Evolutionary conservation across 1,140 invertebrate species (phyloP), one percentile per base, ranked within the genome.

Genomic region (Ips typographus): DNA sequence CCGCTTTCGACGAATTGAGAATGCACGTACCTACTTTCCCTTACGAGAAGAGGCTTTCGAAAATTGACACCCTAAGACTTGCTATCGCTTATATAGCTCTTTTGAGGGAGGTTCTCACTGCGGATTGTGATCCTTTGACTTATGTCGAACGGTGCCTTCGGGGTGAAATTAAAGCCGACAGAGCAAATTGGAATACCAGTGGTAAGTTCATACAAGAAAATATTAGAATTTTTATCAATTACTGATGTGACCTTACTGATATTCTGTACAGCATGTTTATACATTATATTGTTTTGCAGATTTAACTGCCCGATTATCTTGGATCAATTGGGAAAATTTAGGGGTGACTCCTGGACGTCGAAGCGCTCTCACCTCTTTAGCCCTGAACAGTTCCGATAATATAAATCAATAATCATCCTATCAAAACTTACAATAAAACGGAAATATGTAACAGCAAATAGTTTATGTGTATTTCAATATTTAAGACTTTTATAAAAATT

Each of bases 311-410:
- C 85, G 98, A 62, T 83, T 99, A 3, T 97, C 95, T 0, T 99
- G 98, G 98, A 98, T 99, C 66, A 98, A 98, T 77, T 99, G 97
- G 97, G 95, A 98, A 80, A 98, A 96, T 79, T 84, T 99, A 0
- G 97, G 97, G 0, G 94, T 98, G 0, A 94, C 93, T 80, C 93
- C 94, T 4, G 92, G 92, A 69, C 82, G 93, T 51, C 83, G 94
- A 69, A 93, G 90, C 22, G 86, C 93, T 2, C 82, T 95, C 0
- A 93, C 92, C 1, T 91, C 92, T 0, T 81, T 95, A 2, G 90
- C 91, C 0, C 80, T 94, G 2, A 63, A 40, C 42, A 90, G 91
- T 43, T 87, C 91, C 1, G 92, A 94, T 71, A 80, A 76, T 71
- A 22, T 49, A 1, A 49, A 49, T 49, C 44, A 49, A 49, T 22